Conservation (phyloP, 23 tunicate species). For the Halocynthia roretzi region DNA sequence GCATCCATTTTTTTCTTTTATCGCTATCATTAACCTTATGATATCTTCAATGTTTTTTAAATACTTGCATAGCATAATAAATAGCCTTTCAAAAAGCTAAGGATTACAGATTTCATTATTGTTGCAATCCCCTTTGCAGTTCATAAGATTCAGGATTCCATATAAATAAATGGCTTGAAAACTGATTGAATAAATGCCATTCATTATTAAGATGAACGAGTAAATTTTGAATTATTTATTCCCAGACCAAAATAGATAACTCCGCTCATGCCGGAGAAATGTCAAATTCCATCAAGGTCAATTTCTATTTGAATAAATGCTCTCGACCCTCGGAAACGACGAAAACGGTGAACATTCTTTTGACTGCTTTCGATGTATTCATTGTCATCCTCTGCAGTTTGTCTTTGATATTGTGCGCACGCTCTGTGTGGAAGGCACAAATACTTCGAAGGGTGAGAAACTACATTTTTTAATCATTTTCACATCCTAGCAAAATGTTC, state of each 20-base stretch:
- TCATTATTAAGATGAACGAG: too few species aligned
- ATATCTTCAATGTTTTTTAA: too few species aligned
- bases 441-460: constrained; percentile 34
- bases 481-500: background rate
- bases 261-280: constrained; percentile 45
- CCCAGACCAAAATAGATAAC: constrained; percentile 37
- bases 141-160: too few species aligned
- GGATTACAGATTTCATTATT: too few species aligned
- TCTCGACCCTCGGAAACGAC: too few species aligned
- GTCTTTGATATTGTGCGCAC: constrained; percentile 41
- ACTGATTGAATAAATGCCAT: too few species aligned
- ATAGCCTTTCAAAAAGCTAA: too few species aligned
- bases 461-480: background rate
- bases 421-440: constrained; percentile 55
- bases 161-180: too few species aligned
- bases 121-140: too few species aligned
- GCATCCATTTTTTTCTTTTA: too few species aligned
- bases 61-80: too few species aligned
- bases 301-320: background rate
- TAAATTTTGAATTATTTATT: background rate
- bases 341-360: constrained; percentile 1
- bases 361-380: constrained; percentile 30
- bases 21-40: too few species aligned
- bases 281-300: constrained; percentile 3
- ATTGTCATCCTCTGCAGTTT: constrained; percentile 39